phyloP scores from a whole-genome alignment of 2,113 vertebrate species.

The Muscicapa adusta region DNA sequence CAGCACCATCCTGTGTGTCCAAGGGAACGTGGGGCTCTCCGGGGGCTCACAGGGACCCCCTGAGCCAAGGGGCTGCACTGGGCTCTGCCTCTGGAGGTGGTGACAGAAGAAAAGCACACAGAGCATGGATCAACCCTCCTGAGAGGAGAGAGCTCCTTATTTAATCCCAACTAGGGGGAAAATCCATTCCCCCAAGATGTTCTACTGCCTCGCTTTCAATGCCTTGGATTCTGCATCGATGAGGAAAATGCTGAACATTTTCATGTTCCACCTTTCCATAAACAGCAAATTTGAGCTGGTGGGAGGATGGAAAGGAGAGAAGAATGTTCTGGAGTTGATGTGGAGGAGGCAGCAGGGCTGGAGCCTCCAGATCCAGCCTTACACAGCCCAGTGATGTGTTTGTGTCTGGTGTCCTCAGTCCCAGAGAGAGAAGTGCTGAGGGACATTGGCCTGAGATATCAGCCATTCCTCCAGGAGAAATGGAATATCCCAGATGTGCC shows the following conservation, averaged over 20 bases:
- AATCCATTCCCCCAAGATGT: neutral
- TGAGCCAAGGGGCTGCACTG: neutral
- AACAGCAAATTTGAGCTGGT: neutral
- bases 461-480: neutral
- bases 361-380: neutral
- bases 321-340: neutral
- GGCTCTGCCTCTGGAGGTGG: neutral
- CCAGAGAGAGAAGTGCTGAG: neutral
- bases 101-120: neutral
- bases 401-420: neutral
- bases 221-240: neutral
- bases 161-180: rapidly evolving
- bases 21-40: neutral
- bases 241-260: rapidly evolving
- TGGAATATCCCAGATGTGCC: neutral
- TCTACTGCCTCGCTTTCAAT: neutral
- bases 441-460: neutral
- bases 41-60: rapidly evolving
- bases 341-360: neutral
- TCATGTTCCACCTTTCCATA: neutral
- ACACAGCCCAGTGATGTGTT: neutral
- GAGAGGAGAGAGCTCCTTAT: neutral
- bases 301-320: no score
- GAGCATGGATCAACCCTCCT: neutral
- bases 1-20: rapidly evolving